phyloP scores from a whole-genome alignment of 2,888 invertebrate genomes.

The Melanophora roralis region DNA sequence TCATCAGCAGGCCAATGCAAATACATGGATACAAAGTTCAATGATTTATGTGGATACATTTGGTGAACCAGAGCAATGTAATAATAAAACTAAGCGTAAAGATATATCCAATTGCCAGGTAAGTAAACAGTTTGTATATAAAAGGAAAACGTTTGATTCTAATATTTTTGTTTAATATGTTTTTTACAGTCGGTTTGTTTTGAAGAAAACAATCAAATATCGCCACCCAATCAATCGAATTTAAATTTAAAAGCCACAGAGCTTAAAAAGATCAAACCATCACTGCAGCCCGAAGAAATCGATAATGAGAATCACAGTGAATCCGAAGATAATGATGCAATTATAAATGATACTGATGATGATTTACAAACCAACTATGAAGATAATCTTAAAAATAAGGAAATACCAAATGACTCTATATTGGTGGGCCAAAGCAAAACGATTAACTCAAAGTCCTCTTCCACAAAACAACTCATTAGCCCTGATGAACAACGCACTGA shows the following conservation, averaged over 20 bases:
- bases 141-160: no score
- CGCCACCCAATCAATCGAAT: conserved; percentile 53
- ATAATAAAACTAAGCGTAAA: conserved; percentile 60
- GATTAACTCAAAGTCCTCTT: conserved; percentile 66
- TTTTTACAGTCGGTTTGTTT: conserved; percentile 72
- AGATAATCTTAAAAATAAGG: conserved; percentile 30
- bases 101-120: conserved; percentile 80
- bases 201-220: conserved; percentile 70
- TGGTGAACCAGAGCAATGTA: conserved; percentile 75
- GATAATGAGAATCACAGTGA: conserved; percentile 61
- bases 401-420: conserved; percentile 32
- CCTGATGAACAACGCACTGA: conserved; percentile 57
- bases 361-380: conserved; percentile 41
- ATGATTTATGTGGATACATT: conserved; percentile 70
- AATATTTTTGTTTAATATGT: background rate
- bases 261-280: conserved; percentile 44
- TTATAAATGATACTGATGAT: conserved; percentile 58
- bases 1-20: conserved; percentile 53
- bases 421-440: conserved; percentile 65
- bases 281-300: conserved; percentile 54
- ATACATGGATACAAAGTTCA: conserved; percentile 66
- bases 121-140: conserved; percentile 48
- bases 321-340: conserved; percentile 59
- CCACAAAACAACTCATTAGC: conserved; percentile 55
- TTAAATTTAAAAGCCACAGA: conserved; percentile 35